phyloP scores from a whole-genome alignment of 2,888 invertebrate species.

The Hemicrepidius hirtus region DNA sequence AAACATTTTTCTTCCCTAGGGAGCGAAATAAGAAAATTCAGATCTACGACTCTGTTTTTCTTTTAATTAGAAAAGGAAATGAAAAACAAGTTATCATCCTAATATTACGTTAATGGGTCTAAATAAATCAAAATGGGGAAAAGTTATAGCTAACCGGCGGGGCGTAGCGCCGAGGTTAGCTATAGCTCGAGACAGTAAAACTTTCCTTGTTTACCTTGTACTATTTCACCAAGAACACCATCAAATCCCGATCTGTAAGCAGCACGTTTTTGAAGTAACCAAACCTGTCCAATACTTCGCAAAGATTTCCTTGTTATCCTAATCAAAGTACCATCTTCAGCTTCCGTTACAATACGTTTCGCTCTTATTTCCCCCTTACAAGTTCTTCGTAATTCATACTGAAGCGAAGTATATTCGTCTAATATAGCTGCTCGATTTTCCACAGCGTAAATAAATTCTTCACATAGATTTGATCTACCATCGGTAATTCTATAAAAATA shows the following conservation, averaged over 20 bases:
- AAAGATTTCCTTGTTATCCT: slow-evolving; percentile 45
- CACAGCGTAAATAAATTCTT: slow-evolving; percentile 47
- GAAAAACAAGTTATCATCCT: too few species aligned
- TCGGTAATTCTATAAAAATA: background rate
- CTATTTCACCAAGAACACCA: slow-evolving; percentile 11
- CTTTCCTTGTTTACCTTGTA: slow-evolving; percentile 37
- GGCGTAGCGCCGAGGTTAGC: too few species aligned
- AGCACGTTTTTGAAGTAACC: slow-evolving; percentile 45
- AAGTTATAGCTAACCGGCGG: too few species aligned
- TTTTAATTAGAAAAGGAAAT: too few species aligned
- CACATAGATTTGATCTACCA: slow-evolving; percentile 41
- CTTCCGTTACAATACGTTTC: slow-evolving; percentile 7
- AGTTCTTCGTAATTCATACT: slow-evolving; percentile 42
- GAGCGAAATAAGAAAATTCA: too few species aligned
- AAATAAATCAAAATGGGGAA: too few species aligned
- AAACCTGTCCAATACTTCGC: slow-evolving; percentile 47
- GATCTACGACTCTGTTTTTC: too few species aligned
- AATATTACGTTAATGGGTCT: too few species aligned
- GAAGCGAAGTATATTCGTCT: slow-evolving; percentile 50
- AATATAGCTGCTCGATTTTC: slow-evolving; percentile 46
- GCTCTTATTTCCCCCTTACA: slow-evolving; percentile 29
- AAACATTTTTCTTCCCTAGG: too few species aligned
- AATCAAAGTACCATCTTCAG: slow-evolving; percentile 19
- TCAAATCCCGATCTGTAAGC: slow-evolving; percentile 45
- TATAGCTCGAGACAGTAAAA: too few species aligned